phyloP scores from a whole-genome alignment of 2,113 vertebrate species.

The Falco punctatus region DNA sequence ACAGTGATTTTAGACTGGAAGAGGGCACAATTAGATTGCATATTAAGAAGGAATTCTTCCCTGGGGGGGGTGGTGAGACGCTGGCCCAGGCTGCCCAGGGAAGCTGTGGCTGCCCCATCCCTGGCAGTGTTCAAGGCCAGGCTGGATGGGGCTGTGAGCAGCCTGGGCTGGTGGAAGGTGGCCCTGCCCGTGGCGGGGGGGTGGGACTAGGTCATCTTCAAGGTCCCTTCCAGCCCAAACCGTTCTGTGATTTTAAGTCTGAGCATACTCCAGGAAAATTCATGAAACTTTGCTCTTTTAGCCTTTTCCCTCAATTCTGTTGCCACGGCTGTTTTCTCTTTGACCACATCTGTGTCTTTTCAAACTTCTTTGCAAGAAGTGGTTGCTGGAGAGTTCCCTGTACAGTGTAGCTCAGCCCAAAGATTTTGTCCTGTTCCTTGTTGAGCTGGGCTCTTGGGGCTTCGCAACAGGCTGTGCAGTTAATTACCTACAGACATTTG shows the following conservation, averaged over 20 bases:
- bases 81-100: no score
- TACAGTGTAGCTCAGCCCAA: neutral
- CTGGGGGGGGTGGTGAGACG: no score
- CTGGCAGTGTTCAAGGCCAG: no score
- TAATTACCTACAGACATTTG: neutral
- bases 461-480: neutral
- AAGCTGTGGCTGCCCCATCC: no score
- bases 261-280: neutral
- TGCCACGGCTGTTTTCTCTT: neutral
- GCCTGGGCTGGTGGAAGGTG: no score
- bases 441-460: neutral
- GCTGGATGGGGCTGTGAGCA: no score
- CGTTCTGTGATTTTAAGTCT: neutral
- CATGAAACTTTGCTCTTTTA: neutral
- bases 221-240: neutral
- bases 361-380: neutral
- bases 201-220: neutral
- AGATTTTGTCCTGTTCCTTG: neutral
- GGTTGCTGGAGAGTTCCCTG: neutral
- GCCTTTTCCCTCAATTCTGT: neutral
- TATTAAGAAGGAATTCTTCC: no score
- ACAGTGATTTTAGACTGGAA: neutral
- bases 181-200: no score
- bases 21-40: no score
- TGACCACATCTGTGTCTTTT: neutral